These are phyloP conservation scores for Pyrochroa serraticornis DNA, from an alignment of 2,888 invertebrate genomes.

Conservation along the genomic window DNA sequence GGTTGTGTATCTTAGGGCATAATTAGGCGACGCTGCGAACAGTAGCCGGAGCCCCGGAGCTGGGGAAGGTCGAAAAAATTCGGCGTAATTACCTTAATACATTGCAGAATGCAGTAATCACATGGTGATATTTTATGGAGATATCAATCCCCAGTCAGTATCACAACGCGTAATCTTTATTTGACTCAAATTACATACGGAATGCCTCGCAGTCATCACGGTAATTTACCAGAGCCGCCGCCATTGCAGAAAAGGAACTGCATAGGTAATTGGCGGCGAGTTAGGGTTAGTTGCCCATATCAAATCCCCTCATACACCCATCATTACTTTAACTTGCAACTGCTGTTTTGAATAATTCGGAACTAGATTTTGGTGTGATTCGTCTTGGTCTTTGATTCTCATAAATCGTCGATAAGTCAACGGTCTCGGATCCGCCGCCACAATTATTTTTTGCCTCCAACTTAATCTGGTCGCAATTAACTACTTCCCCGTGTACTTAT, in stretches of 20 bases:
- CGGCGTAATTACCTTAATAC: conserved; percentile 51
- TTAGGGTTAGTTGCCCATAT: too few relatives aligned
- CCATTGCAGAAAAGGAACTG: conserved; percentile 13
- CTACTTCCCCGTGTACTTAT: too few relatives aligned
- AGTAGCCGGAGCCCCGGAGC: conserved; percentile 44
- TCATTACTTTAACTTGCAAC: too few relatives aligned
- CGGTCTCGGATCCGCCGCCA: too few relatives aligned
- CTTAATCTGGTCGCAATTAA: too few relatives aligned
- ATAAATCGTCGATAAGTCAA: too few relatives aligned
- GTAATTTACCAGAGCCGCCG: conserved; percentile 35
- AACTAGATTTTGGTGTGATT: too few relatives aligned
- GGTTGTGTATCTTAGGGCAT: conserved; percentile 43
- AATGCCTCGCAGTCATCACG: conserved; percentile 49
- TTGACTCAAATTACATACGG: conserved; percentile 48
- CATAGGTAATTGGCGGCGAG: neutral
- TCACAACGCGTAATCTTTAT: conserved; percentile 50
- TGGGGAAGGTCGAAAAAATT: conserved; percentile 41
- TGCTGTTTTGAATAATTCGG: too few relatives aligned
- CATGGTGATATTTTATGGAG: conserved; percentile 52
- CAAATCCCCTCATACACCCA: too few relatives aligned
- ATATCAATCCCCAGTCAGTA: conserved; percentile 48
- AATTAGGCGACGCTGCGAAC: conserved; percentile 46
- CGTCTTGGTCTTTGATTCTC: too few relatives aligned
- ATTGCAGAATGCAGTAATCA: conserved; percentile 50
- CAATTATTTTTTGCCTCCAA: too few relatives aligned